Evolutionary conservation across 2,888 invertebrate genomes (phyloP), one percentile per base, ranked within the genome.

Genomic region (Adelognathus sp.): DNA sequence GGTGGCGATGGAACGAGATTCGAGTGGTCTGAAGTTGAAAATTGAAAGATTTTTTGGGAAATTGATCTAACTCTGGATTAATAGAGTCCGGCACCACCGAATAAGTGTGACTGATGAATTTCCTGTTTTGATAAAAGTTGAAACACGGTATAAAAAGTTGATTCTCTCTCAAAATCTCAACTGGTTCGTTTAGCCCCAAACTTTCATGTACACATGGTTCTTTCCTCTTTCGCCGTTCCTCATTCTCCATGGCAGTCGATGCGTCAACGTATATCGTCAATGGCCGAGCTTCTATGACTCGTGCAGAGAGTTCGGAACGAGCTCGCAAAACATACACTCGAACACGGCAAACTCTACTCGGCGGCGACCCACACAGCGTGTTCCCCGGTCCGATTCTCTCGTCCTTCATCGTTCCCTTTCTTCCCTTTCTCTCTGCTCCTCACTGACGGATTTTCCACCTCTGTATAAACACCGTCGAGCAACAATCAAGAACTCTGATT

Each of bases 401-500:
- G 31, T 56, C 63, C 29, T 66, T 63, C 39, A 33, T 44, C 66
- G 44, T 11, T 70, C 33, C 31, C 56, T 52, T 58, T 54, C 36
- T 31, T 50, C 24, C 31, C 70, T 54, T 41, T 58, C 61, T 39
- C 29, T 36, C 61, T 18, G 11, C 64, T 63, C 46, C 67, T 70
- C 44, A 52, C 64, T 69, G 78, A 78, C 78, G 58, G 73, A 50
- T 63, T 76, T 80, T 69, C 74, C n/a, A n/a, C n/a, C n/a, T 66
- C 80, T 85, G 82, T 86, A 86, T 87, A 87, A 88, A 88, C 86
- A 87, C 74, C 79, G 81, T 79, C 81, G 78, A 79, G 67, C 80
- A 84, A 88, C 87, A 89, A 89, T 88, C 88, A 85, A 82, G 81
- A 84, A 79, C 85, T 85, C 81, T 86, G 88, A 88, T 89, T 89